Base-by-base conservation (phyloP, 2,113 vertebrate species). In the Centropus bengalensis region DNA sequence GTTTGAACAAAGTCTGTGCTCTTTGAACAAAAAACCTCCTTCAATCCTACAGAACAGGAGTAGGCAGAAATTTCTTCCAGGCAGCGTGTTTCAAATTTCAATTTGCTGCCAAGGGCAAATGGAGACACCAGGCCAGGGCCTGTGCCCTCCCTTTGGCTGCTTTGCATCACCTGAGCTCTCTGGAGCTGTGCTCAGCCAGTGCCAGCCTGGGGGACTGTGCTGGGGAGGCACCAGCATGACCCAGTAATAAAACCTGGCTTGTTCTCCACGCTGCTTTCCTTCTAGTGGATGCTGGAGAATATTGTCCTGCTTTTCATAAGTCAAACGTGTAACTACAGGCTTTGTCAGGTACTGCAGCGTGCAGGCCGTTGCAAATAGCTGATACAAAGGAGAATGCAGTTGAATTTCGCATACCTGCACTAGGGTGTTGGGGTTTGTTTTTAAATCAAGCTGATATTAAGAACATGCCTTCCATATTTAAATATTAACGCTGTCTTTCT, bases 1-100 rank as follows among this genome's bases (percentile, higher is more conserved):
- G 82, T 89, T 90, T 77, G 75, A 95, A 86, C 67, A 51, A 88
- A 81, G 63, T 80, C 86, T 1, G 0, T 38, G 60, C 76, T 85
- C 49, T 88, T 76, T 80, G 59, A 77, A 95, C 40, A 94, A 93
- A 94, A 96, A 51, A 5, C 0, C 15, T 70, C 68, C 26, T 88
- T 89, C 75, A 74, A n/a, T 63, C 17, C 40, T 28, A 74, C 59
- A 82, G 91, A 96, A 59, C 6, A 74, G 27, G 20, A 93, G 64
- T 86, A 76, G 82, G 95, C 79, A 94, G 75, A 86, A 80, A 54
- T 62, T n/a, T 80, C 47, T 70, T 77, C 63, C 47, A 67, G 45
- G 71, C 11, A 42, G 32, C 1, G 0, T 94, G 74, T 66, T 92
- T 91, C 58, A 91, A 73, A 79, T 91, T 80, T 94, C 67, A 58